Base-by-base conservation (phyloP, 2,113 vertebrate species). In the Pholis gunnellus region DNA sequence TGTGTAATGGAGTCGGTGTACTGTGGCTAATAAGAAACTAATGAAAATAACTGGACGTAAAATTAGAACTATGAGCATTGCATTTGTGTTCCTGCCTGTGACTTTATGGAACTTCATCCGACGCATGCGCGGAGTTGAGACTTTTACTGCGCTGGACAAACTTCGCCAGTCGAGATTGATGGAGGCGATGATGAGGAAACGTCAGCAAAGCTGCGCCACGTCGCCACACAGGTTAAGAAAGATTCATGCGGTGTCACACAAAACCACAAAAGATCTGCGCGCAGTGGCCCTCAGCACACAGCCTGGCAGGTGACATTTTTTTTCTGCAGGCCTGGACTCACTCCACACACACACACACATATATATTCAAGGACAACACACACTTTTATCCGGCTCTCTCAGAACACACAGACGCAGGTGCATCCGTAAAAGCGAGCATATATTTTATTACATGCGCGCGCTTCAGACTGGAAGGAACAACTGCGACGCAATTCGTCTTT, bases 221-320 rank as follows among this genome's bases (percentile, higher is more conserved):
- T 93, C 91, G 88, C 87, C 70, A 3, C 75, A 71, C 73, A 73
- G 57, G 82, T 56, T 79, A 56, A 80, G 48, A 75, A n/a, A 90
- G 80, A 93, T 92, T 89, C 79, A 93, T 87, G 31, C 27, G 44
- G 72, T 60, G 66, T 57, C 67, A 29, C 68, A 60, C 61, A 44
- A 75, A 63, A 72, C 73, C 67, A 86, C 89, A 91, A 89, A 86
- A 78, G 81, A 56, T 36, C 36, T 20, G 72, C 2, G 22, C 69
- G 10, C 2, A 3, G 76, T 64, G 82, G 83, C 83, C 5, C 42
- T 61, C 48, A 7, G 82, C 61, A 83, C 69, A 36, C 67, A 27
- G 31, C 29, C 72, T 65, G 81, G 64, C 83, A 91, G 85, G 87
- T 88, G 91, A 88, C 87, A 89, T 90, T 86, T 31, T 31, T 2